Conservation (phyloP, 2,888 invertebrate species). For the Nomada hirtipes region DNA sequence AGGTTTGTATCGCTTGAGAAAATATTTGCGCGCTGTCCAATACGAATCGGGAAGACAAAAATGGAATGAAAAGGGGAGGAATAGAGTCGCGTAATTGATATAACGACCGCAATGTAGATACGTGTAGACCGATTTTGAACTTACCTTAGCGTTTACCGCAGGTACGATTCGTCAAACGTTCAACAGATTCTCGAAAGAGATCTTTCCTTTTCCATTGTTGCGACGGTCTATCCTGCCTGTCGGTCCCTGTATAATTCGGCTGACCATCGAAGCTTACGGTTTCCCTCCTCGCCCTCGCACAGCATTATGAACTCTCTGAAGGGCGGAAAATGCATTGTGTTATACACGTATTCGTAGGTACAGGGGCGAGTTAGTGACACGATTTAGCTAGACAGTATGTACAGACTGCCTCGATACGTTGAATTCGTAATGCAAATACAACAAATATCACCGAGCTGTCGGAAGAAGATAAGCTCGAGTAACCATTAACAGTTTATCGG, state of each 20-base stretch:
- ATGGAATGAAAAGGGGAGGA: background rate
- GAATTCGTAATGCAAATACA: background rate
- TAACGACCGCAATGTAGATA: background rate
- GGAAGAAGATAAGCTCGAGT: background rate
- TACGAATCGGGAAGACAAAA: background rate
- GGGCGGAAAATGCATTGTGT: background rate
- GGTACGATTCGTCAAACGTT: background rate
- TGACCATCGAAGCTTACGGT: background rate
- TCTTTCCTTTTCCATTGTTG: slow-evolving; percentile 22
- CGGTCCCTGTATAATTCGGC: background rate
- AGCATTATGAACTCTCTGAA: background rate
- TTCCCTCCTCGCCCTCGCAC: background rate
- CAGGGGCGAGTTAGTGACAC: no score
- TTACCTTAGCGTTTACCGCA: background rate
- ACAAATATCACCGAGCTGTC: background rate
- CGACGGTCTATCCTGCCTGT: background rate
- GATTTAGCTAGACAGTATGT: no score
- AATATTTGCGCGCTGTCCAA: background rate
- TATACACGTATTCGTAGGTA: no score
- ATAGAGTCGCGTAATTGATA: background rate
- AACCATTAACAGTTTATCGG: background rate
- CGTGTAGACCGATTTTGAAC: background rate
- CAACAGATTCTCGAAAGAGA: slow-evolving; percentile 1
- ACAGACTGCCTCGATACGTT: background rate
- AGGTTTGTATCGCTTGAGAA: slow-evolving; percentile 72